These are phyloP conservation scores for Formica exsecta DNA, from an alignment of 1,140 invertebrate genomes.

Conservation along the genomic window DNA sequence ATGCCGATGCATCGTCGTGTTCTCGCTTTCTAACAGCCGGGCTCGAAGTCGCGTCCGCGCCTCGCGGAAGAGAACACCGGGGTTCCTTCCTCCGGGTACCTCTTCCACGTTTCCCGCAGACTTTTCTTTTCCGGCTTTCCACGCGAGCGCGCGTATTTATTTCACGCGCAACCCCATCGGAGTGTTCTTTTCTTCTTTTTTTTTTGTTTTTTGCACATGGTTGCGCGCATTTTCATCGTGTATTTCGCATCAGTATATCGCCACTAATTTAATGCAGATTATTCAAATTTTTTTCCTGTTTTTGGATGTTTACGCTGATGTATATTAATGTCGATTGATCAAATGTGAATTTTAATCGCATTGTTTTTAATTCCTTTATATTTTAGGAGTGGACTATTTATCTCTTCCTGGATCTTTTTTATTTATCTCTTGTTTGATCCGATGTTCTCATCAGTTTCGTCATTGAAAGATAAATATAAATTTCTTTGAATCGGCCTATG, in stretches of 20 bases:
- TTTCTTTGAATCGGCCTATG: too few relatives aligned
- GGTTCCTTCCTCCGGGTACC: background rate
- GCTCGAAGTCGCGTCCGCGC: constrained; percentile 10
- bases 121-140: constrained; percentile 58
- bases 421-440: too few relatives aligned
- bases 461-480: too few relatives aligned
- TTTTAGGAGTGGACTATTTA: too few relatives aligned
- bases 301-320: background rate
- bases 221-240: background rate
- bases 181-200: background rate
- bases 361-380: too few relatives aligned
- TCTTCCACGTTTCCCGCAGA: background rate
- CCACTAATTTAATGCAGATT: too few relatives aligned
- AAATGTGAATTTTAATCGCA: too few relatives aligned
- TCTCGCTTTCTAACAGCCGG: constrained; percentile 48
- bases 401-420: too few relatives aligned
- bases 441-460: too few relatives aligned
- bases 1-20: background rate
- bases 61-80: constrained; percentile 26
- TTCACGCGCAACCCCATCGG: constrained; percentile 28
- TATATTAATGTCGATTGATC: too few relatives aligned
- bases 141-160: constrained; percentile 15
- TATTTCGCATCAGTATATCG: too few relatives aligned
- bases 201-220: background rate
- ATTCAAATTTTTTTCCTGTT: too few relatives aligned